Evolutionary conservation across 2,888 invertebrate genomes (phyloP).

Genomic region (Hydriomena furcata): DNA sequence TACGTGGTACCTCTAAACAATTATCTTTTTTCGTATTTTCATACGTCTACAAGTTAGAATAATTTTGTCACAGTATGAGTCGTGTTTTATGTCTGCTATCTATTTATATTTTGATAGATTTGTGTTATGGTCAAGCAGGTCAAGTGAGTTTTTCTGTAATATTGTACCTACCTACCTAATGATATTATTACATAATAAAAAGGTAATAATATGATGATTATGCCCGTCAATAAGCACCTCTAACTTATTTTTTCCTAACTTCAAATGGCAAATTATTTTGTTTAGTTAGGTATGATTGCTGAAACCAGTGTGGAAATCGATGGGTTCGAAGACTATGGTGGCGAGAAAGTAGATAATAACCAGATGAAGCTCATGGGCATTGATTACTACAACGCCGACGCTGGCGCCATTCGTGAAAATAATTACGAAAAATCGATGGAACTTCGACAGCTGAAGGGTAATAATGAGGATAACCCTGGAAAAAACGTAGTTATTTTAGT

Average conservation of each 20-base stretch:
- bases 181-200: too few species aligned
- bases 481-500: conserved; percentile 4
- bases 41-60: background rate
- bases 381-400: background rate
- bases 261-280: too few species aligned
- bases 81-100: background rate
- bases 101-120: conserved; percentile 1
- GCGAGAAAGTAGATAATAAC: background rate
- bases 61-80: conserved; percentile 5
- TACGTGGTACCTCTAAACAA: background rate
- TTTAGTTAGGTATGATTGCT: background rate
- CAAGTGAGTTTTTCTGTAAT: background rate
- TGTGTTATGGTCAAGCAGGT: too few species aligned
- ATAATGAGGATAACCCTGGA: background rate
- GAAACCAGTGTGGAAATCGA: background rate
- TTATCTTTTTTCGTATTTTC: background rate
- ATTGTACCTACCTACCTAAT: conserved; percentile 5
- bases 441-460: background rate
- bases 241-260: too few species aligned
- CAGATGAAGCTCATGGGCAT: background rate
- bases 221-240: too few species aligned
- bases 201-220: too few species aligned
- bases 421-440: background rate
- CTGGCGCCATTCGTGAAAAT: background rate
- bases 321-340: background rate